A percentile compares a stretch with the other conserved stretches of the same genome.
phyloP scores from a whole-genome alignment of 2,888 invertebrate species.

The Malthinus seriepunctatus region DNA sequence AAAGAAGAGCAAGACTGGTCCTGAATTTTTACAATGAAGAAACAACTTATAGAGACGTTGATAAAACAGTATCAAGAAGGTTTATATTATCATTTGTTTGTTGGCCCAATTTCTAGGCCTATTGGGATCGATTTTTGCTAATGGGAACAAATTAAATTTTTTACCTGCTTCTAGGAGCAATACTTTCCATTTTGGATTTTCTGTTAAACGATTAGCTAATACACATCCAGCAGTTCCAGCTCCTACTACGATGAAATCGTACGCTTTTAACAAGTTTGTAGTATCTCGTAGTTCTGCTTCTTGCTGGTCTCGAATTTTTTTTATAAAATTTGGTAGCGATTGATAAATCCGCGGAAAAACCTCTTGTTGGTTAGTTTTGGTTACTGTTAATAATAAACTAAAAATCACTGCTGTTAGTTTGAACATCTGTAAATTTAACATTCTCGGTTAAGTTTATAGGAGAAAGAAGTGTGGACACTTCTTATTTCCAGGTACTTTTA shows the following conservation, averaged over 20 bases:
- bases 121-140: background rate
- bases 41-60: no score
- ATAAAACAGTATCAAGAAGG: no score
- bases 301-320: slow-evolving; percentile 59
- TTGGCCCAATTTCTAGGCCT: no score
- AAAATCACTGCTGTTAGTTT: no score
- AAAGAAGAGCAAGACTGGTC: no score
- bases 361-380: slow-evolving; percentile 4
- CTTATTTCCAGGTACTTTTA: no score
- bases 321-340: slow-evolving; percentile 59
- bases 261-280: slow-evolving; percentile 59
- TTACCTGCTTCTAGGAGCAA: slow-evolving; percentile 75
- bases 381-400: background rate
- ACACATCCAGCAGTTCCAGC: slow-evolving; percentile 82
- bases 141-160: slow-evolving; percentile 39
- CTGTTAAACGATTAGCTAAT: slow-evolving; percentile 72
- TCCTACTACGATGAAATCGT: slow-evolving; percentile 79
- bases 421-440: no score
- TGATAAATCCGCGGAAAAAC: slow-evolving; percentile 26
- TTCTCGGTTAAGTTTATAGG: no score
- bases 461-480: no score
- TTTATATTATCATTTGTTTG: background rate
- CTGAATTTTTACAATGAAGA: no score
- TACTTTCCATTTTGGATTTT: slow-evolving; percentile 69
- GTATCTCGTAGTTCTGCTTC: slow-evolving; percentile 60